A percentile compares a stretch with the other conserved stretches of the same genome.
Evolutionary conservation across 2,888 invertebrate genomes (phyloP).

Genomic region (Scotopteryx bipunctaria): DNA sequence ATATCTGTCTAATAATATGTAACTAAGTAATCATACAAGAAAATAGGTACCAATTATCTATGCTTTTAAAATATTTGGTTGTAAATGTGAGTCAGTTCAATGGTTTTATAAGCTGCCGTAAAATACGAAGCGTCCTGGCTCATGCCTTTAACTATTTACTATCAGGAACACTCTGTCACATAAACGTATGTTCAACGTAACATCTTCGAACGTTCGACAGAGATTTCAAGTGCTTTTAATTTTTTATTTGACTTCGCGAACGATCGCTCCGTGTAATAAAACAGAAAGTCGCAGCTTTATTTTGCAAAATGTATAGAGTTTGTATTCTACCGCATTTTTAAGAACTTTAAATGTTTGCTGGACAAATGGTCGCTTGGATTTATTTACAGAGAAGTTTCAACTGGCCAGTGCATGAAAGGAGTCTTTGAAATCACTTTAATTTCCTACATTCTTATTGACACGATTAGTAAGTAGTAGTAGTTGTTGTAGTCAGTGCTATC

Average conservation of each 20-base stretch:
- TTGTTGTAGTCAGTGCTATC: too few species aligned
- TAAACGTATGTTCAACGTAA: constrained; percentile 37
- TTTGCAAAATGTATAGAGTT: constrained; percentile 10
- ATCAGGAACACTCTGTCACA: constrained; percentile 38
- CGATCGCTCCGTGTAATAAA: constrained; percentile 17
- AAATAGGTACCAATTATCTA: too few species aligned
- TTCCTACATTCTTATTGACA: too few species aligned
- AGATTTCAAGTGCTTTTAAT: constrained; percentile 40
- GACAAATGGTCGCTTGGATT: too few species aligned
- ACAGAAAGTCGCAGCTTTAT: constrained; percentile 3
- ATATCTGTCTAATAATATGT: too few species aligned
- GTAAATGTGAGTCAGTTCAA: not conserved
- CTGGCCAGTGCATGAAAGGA: too few species aligned
- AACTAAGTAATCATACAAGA: too few species aligned
- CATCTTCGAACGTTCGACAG: constrained; percentile 30
- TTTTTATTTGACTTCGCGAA: constrained; percentile 30
- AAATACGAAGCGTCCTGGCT: constrained; percentile 20
- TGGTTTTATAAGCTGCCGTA: constrained; percentile 6
- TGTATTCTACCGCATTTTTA: constrained; percentile 2
- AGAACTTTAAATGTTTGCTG: constrained; percentile 11
- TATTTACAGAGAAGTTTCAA: too few species aligned
- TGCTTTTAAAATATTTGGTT: not conserved
- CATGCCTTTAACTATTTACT: constrained; percentile 28
- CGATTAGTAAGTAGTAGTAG: too few species aligned
- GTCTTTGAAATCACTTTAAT: too few species aligned